Base-by-base conservation (phyloP, 1,140 invertebrate species). In the Linepithema humile region DNA sequence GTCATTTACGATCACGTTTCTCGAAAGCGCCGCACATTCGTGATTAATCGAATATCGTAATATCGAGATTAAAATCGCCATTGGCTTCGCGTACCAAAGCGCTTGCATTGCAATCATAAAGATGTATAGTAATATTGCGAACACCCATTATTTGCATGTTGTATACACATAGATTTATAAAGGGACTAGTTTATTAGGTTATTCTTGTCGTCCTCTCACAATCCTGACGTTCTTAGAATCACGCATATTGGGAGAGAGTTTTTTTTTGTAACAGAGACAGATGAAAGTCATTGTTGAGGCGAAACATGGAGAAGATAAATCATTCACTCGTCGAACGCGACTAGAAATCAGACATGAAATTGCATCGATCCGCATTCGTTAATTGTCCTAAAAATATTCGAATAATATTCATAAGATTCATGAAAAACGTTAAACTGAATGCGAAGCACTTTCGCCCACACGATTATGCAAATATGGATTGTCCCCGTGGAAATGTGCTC, bases 401-500 rank as follows among this genome's bases (percentile, higher is more conserved):
- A 77, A 50, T 38, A 43, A 50, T 32, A 67, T 50, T 65, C 60
- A 77, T 67, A 40, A 75, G 40, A 75, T 64, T 75, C 26, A 35
- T 23, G 60, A 77, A 53, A 23, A 50, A 67, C 50, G 20, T 77
- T 50, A 67, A 77, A 50, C 50, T 20, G 7, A 48, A 65, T 43
- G 73, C 38, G 65, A 65, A 77, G 40, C 26, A n/a, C 40, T 35
- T 48, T 65, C 15, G 59, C 40, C 23, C 12, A 23, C 55, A 69
- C 35, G n/a, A 17, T 78, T 78, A 78, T 69, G 62, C 35, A 55
- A 78, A 67, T 78, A 55, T n/a, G 45, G 50, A 78, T 67, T 67
- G 45, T 67, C 45, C 26, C 43, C 7, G 35, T 12, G 48, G 48
- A 78, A 78, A 69, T 40, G 29, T 78, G 45, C 23, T 69, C 48